Evolutionary conservation across 2,888 invertebrate genomes (phyloP), one percentile per base, ranked within the genome.

Genomic region (Disparrhopalites patrizii): DNA sequence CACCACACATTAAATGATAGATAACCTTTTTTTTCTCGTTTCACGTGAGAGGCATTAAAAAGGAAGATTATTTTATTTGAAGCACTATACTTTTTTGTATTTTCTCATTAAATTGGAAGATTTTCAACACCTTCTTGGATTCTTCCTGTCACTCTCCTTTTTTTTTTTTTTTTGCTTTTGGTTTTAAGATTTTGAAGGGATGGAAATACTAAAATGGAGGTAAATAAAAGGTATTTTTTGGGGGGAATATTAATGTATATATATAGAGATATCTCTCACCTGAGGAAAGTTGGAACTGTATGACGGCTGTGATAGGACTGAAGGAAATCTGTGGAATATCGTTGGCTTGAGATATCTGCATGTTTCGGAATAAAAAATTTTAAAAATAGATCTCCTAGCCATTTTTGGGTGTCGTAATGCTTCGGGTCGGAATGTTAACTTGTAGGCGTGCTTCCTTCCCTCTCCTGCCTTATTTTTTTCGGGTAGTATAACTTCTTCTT

Each of bases 301-400:
- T 61, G 61, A 61, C 61, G 61, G 61, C 57, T 65, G 63, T 55
- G 57, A 51, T 57, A 31, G 57, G 51, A 65, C 65, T 65, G 65
- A 65, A n/a, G n/a, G n/a, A 50, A 51, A 28, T 33, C 25, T 30
- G 50, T 57, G 50, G 65, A 55, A 51, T 51, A 47, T 61, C 30
- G 61, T 61, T 30, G 31, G 33, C 65, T 65, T 57, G 43, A 23
- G 63, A 57, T 65, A 57, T 65, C 51, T 65, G 28, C 57, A 57
- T 65, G 65, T 57, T 57, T 58, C 56, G 57, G 57, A 57, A 65
- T 65, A 65, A 65, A 63, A 65, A 47, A 57, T 65, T n/a, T n/a
- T n/a, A 65, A 57, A 65, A 65, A 65, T 65, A 65, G 65, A 57
- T 50, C 51, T 38, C 40, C 31, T 56, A 43, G 57, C 65, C 65